Base-by-base conservation (phyloP, 2,113 vertebrate genomes). In the Glaucidium brasilianum region DNA sequence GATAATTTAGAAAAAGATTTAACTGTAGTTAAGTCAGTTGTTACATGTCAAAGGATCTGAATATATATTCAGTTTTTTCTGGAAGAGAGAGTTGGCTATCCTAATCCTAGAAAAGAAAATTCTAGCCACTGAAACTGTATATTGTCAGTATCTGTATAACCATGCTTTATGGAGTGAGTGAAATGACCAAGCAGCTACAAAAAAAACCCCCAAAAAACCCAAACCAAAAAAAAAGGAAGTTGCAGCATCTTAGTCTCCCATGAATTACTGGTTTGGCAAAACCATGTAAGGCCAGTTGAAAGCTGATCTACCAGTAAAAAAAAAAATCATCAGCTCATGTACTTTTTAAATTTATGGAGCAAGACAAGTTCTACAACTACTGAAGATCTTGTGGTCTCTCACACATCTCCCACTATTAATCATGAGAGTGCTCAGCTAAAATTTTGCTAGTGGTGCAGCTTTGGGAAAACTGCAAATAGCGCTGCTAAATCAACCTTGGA, bases 111-210 rank as follows among this genome's bases (percentile, higher is more conserved):
- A 69, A 59, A 73, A 90, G 32, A 93, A 75, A 74, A 86, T 37
- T 80, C 2, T 50, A 62, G 63, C 37, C 64, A 75, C 56, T 67
- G 60, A 74, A 95, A 62, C 30, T 15, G 22, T 18, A 23, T 67
- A 63, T 22, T 90, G 72, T 87, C 84, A 95, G 84, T 78, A 80
- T 94, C 80, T 89, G 93, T 76, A 88, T 80, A 85, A 86, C 29
- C 26, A 23, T 77, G 81, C 64, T 58, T 55, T 84, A 66, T 4
- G 3, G 12, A 80, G 39, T 15, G 63, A 88, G 39, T 60, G 52
- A 60, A 91, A 95, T 68, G 72, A 91, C 27, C 16, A 67, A 74
- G 23, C 15, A 90, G 39, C 75, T 92, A 75, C 15, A 7, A 55
- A 30, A 34, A 32, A 76, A 62, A 67, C 30, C 9, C 15, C 7